These are phyloP conservation scores for Gnathonemus longibarbis DNA, from an alignment of 2,113 vertebrate species.

Conservation along the genomic window DNA sequence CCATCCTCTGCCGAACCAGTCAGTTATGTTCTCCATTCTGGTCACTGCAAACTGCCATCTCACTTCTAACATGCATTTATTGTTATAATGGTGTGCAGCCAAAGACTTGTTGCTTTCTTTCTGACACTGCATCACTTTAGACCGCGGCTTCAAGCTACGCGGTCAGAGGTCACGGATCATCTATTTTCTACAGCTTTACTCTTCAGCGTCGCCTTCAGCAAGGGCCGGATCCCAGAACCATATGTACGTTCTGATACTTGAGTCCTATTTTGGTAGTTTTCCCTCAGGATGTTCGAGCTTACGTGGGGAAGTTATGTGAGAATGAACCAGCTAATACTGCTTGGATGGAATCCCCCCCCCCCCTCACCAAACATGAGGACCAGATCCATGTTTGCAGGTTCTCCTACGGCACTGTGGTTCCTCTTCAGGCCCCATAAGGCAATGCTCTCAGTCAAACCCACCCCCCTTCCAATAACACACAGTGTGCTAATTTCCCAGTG, in stretches of 20 bases:
- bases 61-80: not conserved
- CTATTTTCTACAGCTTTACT: not conserved
- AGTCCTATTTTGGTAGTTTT: not conserved
- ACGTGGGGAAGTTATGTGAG: not conserved
- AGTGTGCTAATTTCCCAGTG: constrained; percentile 19
- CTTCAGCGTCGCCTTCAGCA: not conserved
- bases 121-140: not conserved
- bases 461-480: constrained; percentile 2
- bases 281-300: not conserved
- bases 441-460: not conserved
- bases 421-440: not conserved
- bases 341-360: not conserved
- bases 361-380: not conserved
- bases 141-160: not conserved
- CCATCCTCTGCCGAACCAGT: not conserved
- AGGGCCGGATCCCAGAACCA: not conserved
- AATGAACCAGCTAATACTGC: not conserved
- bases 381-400: not conserved
- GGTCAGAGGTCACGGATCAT: not conserved
- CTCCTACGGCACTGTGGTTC: not conserved
- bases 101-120: not conserved
- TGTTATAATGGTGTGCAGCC: not conserved
- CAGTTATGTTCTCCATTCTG: not conserved
- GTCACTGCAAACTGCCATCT: not conserved
- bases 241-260: not conserved